Base-by-base conservation (phyloP, 2,113 vertebrate species). In the Phyllostomus hastatus region DNA sequence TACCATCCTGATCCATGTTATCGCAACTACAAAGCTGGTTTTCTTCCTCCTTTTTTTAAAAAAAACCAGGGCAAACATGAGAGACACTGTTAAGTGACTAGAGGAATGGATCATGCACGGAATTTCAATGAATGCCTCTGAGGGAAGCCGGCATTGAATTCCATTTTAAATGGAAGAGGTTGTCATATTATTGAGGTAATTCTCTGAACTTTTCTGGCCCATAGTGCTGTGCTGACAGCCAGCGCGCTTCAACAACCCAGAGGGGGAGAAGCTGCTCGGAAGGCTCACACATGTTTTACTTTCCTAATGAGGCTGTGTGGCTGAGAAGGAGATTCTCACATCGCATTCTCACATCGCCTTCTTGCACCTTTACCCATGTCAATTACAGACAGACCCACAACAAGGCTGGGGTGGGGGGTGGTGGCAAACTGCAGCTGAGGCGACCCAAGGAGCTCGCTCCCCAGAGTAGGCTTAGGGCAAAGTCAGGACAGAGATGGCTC, bases 11-110 rank as follows among this genome's bases (percentile, higher is more conserved):
- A 97, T 98, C 97, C 94, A 78, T 96, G 97, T 98, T 98, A 98
- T 98, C 97, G 50, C 96, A 94, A 93, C 97, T 96, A 98, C 96
- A 98, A 98, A 98, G 97, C 86, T 97, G 92, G 95, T 86, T 96
- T 97, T 88, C 91, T 95, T 64, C 92, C 66, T 90, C 61, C 20
- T 75, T 94, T 43, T 95, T 91, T 88, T 0, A 64, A 1, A 76
- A 69, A 69, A 97, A 98, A 98, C 97, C 97, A 97, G 97, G 97
- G 97, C 98, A 98, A 98, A 98, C 98, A 98, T 96, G 97, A 98
- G 98, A 98, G 96, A 98, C 98, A 98, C 76, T 97, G 98, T 98
- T 98, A 98, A 98, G 98, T 96, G 98, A 98, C 97, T 97, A 98
- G 97, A 98, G 97, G 97, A 98, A 97, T 48, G 97, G 97, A 96